Evolutionary conservation across 1,140 invertebrate species (phyloP).

Genomic region (Hyposmocoma kahamanoa): DNA sequence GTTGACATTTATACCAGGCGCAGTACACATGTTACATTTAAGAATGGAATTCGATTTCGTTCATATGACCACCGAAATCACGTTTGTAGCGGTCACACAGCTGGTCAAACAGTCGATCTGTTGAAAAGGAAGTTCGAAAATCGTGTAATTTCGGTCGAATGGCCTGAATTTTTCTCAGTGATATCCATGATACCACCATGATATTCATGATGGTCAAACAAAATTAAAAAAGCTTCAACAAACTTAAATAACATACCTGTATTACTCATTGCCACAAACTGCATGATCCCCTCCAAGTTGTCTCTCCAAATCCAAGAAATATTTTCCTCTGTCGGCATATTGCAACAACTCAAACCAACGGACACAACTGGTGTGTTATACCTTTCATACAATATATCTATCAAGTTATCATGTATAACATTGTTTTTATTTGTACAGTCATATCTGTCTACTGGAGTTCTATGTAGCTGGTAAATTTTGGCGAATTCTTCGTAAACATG

Average conservation of each 20-base stretch:
- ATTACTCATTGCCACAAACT: slow-evolving; percentile 73
- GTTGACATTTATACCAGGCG: no score
- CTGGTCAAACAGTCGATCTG: no score
- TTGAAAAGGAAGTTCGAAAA: no score
- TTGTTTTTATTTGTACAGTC: slow-evolving; percentile 24
- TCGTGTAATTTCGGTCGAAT: no score
- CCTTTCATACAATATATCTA: slow-evolving; percentile 73
- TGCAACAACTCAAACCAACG: slow-evolving; percentile 82
- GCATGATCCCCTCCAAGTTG: slow-evolving; percentile 81
- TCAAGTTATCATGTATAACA: slow-evolving; percentile 56
- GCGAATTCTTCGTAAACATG: slow-evolving; percentile 73
- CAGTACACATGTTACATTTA: no score
- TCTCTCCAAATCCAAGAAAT: slow-evolving; percentile 85
- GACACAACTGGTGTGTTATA: slow-evolving; percentile 74
- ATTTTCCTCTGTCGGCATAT: slow-evolving; percentile 79
- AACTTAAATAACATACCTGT: slow-evolving; percentile 60
- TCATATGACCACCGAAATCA: no score
- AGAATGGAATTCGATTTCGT: no score
- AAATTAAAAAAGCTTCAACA: not conserved
- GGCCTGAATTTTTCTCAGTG: not conserved
- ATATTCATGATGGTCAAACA: not conserved
- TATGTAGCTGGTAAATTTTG: slow-evolving; percentile 53
- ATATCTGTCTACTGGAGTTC: slow-evolving; percentile 33
- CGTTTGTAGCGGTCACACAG: no score
- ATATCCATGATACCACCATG: no score